These are phyloP conservation scores for Peromyscus melanophrys DNA, from an alignment of 2,797 vertebrate genomes.

Conservation along the genomic window DNA sequence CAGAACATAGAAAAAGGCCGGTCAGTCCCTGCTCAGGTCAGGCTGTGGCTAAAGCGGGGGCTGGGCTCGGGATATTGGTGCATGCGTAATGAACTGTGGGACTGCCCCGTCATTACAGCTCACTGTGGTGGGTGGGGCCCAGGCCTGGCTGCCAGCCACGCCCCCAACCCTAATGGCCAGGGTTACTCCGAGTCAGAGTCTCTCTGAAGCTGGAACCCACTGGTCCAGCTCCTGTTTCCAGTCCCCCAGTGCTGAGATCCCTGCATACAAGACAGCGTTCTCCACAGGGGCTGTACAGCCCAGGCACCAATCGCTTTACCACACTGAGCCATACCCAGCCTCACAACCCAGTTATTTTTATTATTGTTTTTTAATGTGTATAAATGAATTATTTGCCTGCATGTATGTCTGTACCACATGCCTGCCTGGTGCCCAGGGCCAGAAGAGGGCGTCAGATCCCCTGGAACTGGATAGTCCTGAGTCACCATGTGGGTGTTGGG, in stretches of 20 bases:
- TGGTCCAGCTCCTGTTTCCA: not conserved
- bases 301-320: too few relatives aligned
- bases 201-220: not conserved
- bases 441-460: not conserved
- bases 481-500: too few relatives aligned
- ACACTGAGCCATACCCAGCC: not conserved
- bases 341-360: not conserved
- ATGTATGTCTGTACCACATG: not conserved
- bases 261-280: too few relatives aligned
- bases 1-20: not conserved
- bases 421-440: not conserved
- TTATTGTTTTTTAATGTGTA: not conserved
- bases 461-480: not conserved
- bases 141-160: not conserved
- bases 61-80: too few relatives aligned
- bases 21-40: not conserved
- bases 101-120: not conserved
- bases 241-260: not conserved
- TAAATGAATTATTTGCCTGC: not conserved
- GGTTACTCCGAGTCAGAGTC: not conserved
- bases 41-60: not conserved
- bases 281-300: not conserved
- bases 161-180: not conserved
- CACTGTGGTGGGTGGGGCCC: too few relatives aligned
- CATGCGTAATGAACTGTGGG: too few relatives aligned